Conservation (phyloP, 2,888 invertebrate species). For the Labia minor region DNA sequence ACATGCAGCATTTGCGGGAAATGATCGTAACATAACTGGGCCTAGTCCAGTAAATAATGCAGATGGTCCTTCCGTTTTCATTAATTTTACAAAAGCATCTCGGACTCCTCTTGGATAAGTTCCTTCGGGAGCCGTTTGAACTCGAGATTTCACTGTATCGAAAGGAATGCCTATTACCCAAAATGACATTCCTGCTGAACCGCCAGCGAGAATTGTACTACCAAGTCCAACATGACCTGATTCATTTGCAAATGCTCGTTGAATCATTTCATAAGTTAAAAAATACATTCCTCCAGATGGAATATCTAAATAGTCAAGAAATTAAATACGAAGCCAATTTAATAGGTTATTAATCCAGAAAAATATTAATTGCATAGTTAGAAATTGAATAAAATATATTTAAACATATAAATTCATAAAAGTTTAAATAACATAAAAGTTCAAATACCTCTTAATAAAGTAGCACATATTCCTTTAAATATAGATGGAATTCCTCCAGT, state of each 20-base stretch:
- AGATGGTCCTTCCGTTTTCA: slow-evolving; percentile 45
- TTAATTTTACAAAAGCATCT: slow-evolving; percentile 43
- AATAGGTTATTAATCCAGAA: too few relatives aligned
- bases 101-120: slow-evolving; percentile 47
- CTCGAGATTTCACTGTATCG: slow-evolving; percentile 50
- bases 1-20: slow-evolving; percentile 54
- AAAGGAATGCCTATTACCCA: slow-evolving; percentile 49
- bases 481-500: slow-evolving; percentile 46
- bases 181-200: slow-evolving; percentile 49
- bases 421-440: too few relatives aligned
- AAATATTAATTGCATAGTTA: too few relatives aligned
- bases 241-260: slow-evolving; percentile 35
- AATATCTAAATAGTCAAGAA: too few relatives aligned
- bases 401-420: too few relatives aligned
- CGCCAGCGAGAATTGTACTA: slow-evolving; percentile 45
- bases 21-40: slow-evolving; percentile 50
- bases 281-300: slow-evolving; percentile 48
- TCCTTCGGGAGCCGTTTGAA: slow-evolving; percentile 50
- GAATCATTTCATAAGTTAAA: slow-evolving; percentile 45
- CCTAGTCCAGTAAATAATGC: slow-evolving; percentile 47
- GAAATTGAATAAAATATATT: too few relatives aligned
- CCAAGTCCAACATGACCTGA: neutral
- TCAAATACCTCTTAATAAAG: slow-evolving; percentile 41
- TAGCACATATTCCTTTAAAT: slow-evolving; percentile 48
- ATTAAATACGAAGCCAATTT: too few relatives aligned